Conservation (phyloP, 2,113 vertebrate species). For the Excalfactoria chinensis region DNA sequence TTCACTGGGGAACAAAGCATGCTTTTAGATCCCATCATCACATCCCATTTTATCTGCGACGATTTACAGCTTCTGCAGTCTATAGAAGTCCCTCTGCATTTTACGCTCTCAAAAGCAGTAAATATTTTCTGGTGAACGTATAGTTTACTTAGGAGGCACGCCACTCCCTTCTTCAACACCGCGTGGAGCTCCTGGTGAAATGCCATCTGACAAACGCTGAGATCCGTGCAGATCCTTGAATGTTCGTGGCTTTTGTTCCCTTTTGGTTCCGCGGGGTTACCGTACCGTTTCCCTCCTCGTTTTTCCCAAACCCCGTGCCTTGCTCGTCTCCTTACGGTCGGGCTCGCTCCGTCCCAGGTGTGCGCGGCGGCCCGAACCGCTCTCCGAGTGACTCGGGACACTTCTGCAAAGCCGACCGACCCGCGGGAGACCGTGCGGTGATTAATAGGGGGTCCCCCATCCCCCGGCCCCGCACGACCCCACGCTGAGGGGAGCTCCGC, state of each 20-base stretch:
- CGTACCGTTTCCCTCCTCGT: neutral
- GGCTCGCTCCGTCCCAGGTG: neutral
- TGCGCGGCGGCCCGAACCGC: neutral
- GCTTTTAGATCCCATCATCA: slow-evolving; percentile 63
- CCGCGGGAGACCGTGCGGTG: neutral
- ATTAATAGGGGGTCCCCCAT: neutral
- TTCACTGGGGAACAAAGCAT: slow-evolving; percentile 65
- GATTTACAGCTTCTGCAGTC: slow-evolving; percentile 62
- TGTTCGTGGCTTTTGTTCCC: neutral
- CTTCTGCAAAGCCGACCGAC: neutral
- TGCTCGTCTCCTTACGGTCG: neutral
- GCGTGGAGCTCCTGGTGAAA: slow-evolving; percentile 17
- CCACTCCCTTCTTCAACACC: neutral
- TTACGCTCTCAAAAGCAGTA: slow-evolving; percentile 36
- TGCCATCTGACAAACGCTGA: neutral
- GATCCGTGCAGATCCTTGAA: neutral
- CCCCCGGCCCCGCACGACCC: too few relatives aligned
- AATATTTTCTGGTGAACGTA: slow-evolving; percentile 24
- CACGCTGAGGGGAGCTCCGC: neutral
- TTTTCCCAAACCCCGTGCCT: neutral
- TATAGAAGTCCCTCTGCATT: slow-evolving; percentile 52
- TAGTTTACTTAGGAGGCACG: slow-evolving; percentile 58
- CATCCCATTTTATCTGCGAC: slow-evolving; percentile 52
- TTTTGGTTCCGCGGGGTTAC: neutral
- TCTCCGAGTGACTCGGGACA: neutral